Evolutionary conservation across 2,888 invertebrate species (phyloP), one percentile per base, ranked within the genome.

Genomic region (Caenorhabditis japonica): DNA sequence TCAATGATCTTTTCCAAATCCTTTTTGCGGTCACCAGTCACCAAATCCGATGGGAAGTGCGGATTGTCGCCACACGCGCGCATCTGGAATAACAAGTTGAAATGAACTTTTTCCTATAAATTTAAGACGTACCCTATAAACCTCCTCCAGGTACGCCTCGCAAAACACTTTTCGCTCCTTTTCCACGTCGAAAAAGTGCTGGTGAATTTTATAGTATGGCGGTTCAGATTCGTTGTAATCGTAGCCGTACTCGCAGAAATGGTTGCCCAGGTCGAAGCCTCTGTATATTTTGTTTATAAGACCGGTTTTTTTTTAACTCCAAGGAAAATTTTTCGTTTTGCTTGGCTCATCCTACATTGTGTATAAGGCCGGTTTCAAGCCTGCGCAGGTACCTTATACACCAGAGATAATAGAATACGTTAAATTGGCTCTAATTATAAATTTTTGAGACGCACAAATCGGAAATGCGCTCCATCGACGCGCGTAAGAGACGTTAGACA

Each of bases 251-350:
- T 81, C 81, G 34, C 81, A 80, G 69, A 81, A 75, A 44, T 81
- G 81, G 47, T 80, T 81, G 15, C 80, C 81, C 23, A 81, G 59
- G 38, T 81, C 81, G 66, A 81, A 81, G 15, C 81, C 81, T 62
- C 81, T 81, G 58, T 1, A 56, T 47, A 52, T n/a, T n/a, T n/a
- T n/a, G n/a, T n/a, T n/a, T n/a, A n/a, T n/a, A n/a, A n/a, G n/a
- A n/a, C n/a, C n/a, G n/a, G n/a, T n/a, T n/a, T n/a, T n/a, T n/a
- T n/a, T n/a, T n/a, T n/a, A n/a, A n/a, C n/a, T n/a, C n/a, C n/a
- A n/a, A n/a, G n/a, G n/a, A n/a, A n/a, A n/a, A n/a, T n/a, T n/a
- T n/a, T n/a, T n/a, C n/a, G n/a, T n/a, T n/a, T n/a, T n/a, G n/a
- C n/a, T n/a, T n/a, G n/a, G n/a, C n/a, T n/a, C n/a, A n/a, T n/a